These are phyloP conservation scores for Vombatus ursinus DNA, from an alignment of 2,113 vertebrate species.

Conservation along the genomic window DNA sequence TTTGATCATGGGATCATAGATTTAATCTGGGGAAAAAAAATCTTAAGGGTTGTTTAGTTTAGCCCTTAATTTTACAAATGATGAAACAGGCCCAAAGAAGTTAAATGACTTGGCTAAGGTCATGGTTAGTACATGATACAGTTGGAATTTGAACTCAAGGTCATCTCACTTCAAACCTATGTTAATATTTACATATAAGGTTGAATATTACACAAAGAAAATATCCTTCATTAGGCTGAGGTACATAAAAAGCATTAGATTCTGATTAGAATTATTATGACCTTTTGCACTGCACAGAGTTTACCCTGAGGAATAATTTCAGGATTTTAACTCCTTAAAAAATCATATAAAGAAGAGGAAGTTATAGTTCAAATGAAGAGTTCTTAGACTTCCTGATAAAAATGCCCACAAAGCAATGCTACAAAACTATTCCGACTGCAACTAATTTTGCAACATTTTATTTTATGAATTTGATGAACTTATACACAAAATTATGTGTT, in stretches of 20 bases:
- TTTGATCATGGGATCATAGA: too few species aligned
- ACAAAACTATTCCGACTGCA: neutral
- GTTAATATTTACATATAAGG: too few species aligned
- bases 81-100: too few species aligned
- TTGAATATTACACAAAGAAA: too few species aligned
- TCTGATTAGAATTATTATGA: neutral
- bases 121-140: too few species aligned
- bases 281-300: neutral
- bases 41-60: too few species aligned
- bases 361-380: neutral
- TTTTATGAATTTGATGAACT: neutral
- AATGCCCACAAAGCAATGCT: neutral
- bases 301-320: neutral
- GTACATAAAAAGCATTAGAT: conserved; percentile 21
- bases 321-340: neutral
- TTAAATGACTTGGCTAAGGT: too few species aligned
- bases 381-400: conserved; percentile 11
- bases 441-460: neutral
- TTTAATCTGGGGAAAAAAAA: too few species aligned
- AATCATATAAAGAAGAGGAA: neutral
- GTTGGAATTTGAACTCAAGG: too few species aligned
- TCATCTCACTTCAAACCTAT: too few species aligned
- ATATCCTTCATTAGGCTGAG: too few species aligned
- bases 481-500: neutral
- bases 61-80: too few species aligned